phyloP scores from a whole-genome alignment of 2,888 invertebrate species.

The Colostygia pectinataria region DNA sequence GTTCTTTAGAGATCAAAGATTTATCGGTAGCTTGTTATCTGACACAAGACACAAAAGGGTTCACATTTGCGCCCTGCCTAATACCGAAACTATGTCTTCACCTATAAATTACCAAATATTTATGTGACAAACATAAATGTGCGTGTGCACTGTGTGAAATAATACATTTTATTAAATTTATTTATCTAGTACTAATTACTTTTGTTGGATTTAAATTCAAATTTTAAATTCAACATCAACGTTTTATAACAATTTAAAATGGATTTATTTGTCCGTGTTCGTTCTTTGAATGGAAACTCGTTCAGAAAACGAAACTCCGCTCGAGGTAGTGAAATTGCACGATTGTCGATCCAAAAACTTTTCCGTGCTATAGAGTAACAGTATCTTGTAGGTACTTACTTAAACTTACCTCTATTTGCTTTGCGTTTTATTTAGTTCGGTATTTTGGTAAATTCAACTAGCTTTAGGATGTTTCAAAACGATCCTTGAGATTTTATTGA shows the following conservation, averaged over 20 bases:
- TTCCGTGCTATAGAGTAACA: slow-evolving; percentile 10
- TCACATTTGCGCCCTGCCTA: no score
- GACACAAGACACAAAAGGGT: no score
- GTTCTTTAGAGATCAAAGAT: no score
- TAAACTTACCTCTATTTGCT: not conserved
- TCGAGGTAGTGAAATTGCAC: slow-evolving; percentile 26
- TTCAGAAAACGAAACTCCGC: slow-evolving; percentile 29
- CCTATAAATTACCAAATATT: no score
- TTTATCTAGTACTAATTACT: no score
- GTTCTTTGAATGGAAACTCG: slow-evolving; percentile 30
- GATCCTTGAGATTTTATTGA: no score
- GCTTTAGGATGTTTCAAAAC: no score
- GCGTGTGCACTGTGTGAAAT: no score
- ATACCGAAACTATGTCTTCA: no score
- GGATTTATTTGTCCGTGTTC: slow-evolving; percentile 33
- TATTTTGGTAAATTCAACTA: not conserved
- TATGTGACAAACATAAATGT: no score
- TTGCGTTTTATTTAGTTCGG: not conserved
- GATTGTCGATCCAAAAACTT: slow-evolving; percentile 22
- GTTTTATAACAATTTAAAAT: slow-evolving; percentile 27
- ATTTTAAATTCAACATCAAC: slow-evolving; percentile 32
- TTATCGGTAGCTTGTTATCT: no score
- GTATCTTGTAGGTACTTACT: slow-evolving; percentile 2
- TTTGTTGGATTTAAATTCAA: slow-evolving; percentile 32
- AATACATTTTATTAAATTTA: no score